Conservation (phyloP, 2,888 invertebrate species). For the Andrena bicolor region DNA sequence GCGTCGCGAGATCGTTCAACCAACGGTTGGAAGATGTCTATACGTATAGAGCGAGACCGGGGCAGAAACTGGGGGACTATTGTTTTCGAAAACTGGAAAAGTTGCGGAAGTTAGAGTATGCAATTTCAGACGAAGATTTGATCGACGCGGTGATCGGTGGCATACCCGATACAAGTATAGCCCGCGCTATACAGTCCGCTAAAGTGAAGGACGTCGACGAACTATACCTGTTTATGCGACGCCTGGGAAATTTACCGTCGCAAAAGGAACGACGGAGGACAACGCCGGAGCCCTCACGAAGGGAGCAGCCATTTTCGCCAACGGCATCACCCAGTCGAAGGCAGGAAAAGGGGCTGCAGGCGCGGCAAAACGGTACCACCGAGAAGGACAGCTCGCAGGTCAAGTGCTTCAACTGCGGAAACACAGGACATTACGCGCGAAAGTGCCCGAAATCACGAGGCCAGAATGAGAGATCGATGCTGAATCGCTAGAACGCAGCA, state of each 20-base stretch:
- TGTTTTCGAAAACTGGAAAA: not conserved
- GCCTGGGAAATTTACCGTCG: not conserved
- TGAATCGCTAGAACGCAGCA: too few relatives aligned
- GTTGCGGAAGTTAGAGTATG: not conserved
- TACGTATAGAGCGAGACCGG: not conserved
- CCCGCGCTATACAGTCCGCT: not conserved
- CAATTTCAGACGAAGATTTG: not conserved
- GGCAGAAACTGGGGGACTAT: not conserved
- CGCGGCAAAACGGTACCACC: too few relatives aligned
- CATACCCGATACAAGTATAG: not conserved
- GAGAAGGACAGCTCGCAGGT: too few relatives aligned
- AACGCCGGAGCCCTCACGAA: not conserved
- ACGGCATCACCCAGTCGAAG: not conserved
- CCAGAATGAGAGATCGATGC: too few relatives aligned
- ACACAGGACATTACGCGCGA: too few relatives aligned
- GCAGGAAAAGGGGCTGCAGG: not conserved
- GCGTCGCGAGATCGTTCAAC: not conserved
- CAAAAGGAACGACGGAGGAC: not conserved
- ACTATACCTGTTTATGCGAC: not conserved
- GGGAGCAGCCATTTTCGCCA: not conserved
- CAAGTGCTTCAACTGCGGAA: too few relatives aligned
- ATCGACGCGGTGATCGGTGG: constrained; percentile 15
- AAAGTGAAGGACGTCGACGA: not conserved
- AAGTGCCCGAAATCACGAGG: too few relatives aligned
- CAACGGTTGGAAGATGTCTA: not conserved